A percentile compares a stretch with the other conserved stretches of the same genome.
Evolutionary conservation across 2,888 invertebrate species (phyloP).

Genomic region (Dicycla oo): DNA sequence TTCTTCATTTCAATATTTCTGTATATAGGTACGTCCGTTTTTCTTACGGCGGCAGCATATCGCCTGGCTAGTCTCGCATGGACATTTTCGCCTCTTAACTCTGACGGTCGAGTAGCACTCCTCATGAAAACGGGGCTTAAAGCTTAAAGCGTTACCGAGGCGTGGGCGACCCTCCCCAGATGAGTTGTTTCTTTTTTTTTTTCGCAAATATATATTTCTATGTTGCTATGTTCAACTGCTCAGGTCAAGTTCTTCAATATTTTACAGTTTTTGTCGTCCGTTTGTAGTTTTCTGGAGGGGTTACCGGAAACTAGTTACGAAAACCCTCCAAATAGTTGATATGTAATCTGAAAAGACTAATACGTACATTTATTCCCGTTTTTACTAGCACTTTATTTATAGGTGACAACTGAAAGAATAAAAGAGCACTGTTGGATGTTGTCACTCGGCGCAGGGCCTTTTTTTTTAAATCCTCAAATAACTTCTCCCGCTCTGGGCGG

Average conservation of each 20-base stretch:
- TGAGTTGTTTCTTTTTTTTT: constrained; percentile 27
- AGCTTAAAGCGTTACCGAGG: constrained; percentile 22
- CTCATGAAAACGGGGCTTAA: constrained; percentile 3
- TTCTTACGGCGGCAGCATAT: no score
- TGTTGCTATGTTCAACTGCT: constrained; percentile 6
- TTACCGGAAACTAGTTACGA: background rate
- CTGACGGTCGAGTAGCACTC: constrained; percentile 2
- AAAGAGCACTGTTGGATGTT: no score
- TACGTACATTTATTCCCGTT: no score
- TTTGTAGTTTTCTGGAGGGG: background rate
- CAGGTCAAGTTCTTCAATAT: constrained; percentile 3
- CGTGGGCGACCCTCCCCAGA: constrained; percentile 44
- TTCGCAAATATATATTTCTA: constrained; percentile 29
- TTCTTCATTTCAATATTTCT: no score
- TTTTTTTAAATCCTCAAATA: no score
- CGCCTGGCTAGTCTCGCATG: background rate
- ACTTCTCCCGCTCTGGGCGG: no score
- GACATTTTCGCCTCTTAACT: background rate
- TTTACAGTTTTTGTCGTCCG: background rate
- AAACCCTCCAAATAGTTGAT: background rate
- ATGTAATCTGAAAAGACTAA: background rate
- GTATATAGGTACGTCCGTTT: no score
- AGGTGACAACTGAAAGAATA: no score
- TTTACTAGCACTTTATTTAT: no score
- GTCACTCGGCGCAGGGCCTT: no score